Conservation (phyloP, 2,113 vertebrate species). For the Nycticorax nycticorax region DNA sequence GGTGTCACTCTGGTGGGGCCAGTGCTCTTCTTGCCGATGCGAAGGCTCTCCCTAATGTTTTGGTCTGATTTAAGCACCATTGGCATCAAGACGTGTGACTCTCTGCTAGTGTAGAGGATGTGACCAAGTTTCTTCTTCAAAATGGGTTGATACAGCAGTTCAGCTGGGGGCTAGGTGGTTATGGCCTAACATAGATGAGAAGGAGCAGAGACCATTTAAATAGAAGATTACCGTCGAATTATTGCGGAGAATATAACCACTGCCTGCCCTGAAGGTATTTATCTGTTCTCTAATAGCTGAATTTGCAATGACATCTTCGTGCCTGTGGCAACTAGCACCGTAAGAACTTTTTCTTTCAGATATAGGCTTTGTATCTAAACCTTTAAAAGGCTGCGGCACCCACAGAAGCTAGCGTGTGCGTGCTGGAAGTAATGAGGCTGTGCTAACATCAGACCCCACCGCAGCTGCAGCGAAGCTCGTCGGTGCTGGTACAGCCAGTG, state of each 20-base stretch:
- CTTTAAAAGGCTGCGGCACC: not conserved
- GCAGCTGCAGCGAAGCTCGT: rapidly evolving
- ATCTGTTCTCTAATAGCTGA: not conserved
- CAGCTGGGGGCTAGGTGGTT: not conserved
- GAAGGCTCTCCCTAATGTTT: not conserved
- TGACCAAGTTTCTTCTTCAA: not conserved
- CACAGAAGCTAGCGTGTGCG: rapidly evolving
- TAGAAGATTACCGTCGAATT: not conserved
- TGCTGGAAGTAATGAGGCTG: not conserved
- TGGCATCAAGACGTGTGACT: not conserved
- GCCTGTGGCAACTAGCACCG: not conserved
- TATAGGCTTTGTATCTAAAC: not conserved
- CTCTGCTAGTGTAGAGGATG: rapidly evolving
- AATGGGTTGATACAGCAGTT: not conserved
- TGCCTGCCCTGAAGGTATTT: not conserved
- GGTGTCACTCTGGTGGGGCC: not conserved
- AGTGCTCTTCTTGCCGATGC: not conserved
- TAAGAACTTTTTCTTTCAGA: not conserved
- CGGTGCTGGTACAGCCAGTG: rapidly evolving
- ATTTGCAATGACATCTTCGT: not conserved
- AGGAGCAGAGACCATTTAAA: not conserved
- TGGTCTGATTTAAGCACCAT: not conserved
- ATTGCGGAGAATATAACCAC: not conserved
- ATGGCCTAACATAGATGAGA: not conserved
- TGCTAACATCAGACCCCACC: not conserved